Evolutionary conservation across 2,888 invertebrate genomes (phyloP).

Genomic region (Drosophila koepferae): DNA sequence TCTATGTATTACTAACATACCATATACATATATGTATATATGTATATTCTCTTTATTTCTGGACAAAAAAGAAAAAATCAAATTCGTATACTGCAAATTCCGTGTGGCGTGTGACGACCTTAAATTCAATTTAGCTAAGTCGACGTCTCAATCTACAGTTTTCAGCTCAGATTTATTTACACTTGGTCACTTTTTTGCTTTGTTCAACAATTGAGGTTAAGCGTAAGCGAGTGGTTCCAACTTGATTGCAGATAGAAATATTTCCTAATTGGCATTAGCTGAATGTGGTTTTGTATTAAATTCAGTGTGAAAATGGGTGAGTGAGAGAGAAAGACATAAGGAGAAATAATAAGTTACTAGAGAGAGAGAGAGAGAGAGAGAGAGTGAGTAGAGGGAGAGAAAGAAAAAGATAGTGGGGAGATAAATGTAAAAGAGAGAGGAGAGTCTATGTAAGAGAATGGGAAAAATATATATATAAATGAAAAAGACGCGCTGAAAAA

Average conservation of each 20-base stretch:
- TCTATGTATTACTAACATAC: neutral
- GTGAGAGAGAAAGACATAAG: neutral
- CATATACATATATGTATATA: neutral
- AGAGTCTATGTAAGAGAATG: no score
- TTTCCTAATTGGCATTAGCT: conserved; percentile 29
- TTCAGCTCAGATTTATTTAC: conserved; percentile 64
- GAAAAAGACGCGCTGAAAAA: no score
- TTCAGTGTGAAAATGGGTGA: neutral
- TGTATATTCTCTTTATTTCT: neutral
- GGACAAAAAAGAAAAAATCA: neutral
- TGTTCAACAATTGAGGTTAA: conserved; percentile 75
- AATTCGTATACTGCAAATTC: conserved; percentile 67
- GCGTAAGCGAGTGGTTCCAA: conserved; percentile 20
- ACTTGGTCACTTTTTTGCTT: conserved; percentile 40
- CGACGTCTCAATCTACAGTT: conserved; percentile 51
- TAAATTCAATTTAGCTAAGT: conserved; percentile 78
- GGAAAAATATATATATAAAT: no score
- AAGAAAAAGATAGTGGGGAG: neutral
- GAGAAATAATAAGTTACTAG: neutral
- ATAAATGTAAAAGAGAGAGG: no score
- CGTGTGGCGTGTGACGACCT: conserved; percentile 68
- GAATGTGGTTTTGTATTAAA: conserved; percentile 17
- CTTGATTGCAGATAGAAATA: conserved; percentile 35
- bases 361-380: neutral
- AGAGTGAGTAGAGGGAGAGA: neutral